Base-by-base conservation (phyloP, 2,888 invertebrate species). In the Leptinotarsa haldemani region DNA sequence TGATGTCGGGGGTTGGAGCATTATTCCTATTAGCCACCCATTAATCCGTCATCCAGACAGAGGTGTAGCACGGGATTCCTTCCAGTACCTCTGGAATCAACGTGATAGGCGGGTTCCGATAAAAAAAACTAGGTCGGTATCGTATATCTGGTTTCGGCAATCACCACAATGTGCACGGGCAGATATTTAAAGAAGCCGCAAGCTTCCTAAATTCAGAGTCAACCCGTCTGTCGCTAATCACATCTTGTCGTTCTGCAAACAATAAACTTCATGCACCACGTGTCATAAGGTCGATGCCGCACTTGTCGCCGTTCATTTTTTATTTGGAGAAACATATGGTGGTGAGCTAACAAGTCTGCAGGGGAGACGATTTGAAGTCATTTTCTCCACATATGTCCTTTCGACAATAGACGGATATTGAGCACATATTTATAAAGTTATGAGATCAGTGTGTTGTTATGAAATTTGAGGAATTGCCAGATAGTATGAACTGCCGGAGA, bases 191-290 rank as follows among this genome's bases (percentile, higher is more conserved):
- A 22, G 18, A 18, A 56, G 53, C 20, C 53, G 20, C 53, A 56
- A 22, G 56, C 56, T 56, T 15, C 56, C 4, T 15, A 20, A 56
- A 22, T 61, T 61, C 61, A 40, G 16, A 30, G 15, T 61, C 61
- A 25, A n/a, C 40, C 40, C 40, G 61, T 61, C 61, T 61, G 61
- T 61, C 30, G 30, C 61, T 30, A 30, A 61, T 61, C 25, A 61
- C 25, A 30, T 61, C 25, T 25, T 61, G 15, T n/a, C 61, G 61
- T 61, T 61, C 61, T 61, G 61, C 61, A 61, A 61, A 61, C 61
- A 61, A 61, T 61, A 40, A 40, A 61, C 40, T 61, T 18, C 16
- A 61, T 40, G 13, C 22, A 56, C 56, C 56, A 56, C 56, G 56
- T 56, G 56, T 56, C 56, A 22, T 56, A 56, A 52, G 56, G 13